Base-by-base conservation (phyloP, 1,140 invertebrate species). In the Brachionus koreanus region DNA sequence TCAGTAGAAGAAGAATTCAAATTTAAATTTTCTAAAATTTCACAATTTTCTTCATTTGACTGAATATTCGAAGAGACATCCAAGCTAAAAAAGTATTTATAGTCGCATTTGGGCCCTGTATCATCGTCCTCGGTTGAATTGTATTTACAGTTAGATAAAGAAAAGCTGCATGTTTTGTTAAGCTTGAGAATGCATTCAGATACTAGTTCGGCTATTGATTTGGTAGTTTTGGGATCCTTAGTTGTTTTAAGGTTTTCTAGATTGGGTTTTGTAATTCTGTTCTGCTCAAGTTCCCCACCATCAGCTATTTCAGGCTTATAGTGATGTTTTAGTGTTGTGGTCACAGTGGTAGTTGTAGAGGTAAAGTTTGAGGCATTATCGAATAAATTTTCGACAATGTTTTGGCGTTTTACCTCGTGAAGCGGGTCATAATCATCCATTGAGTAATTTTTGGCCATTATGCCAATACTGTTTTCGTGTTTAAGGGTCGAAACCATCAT, bases 231-330 rank as follows among this genome's bases (percentile, higher is more conserved):
- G 7, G 19, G 16, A 10, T 25, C 19, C 43, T 19, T 29, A 16
- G 65, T 69, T 39, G 65, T 37, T 69, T 37, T 69, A 9, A 25
- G 19, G 12, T n/a, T 19, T 7, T 79, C 76, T 19, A 43, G 9
- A 63, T 79, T 79, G 1, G 76, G 76, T 65, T 79, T 79, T 2
- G 76, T 79, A 1, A 79, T 37, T 16, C 33, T 49, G 57, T 65
- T 79, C 42, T 79, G 76, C 13, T 79, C 35, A 13, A 79, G 33
- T 43, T 79, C 19, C 12, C 35, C 76, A 5, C 76, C 76, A 43
- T 79, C 76, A 1, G 76, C 76, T 19, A 79, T 43, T 19, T 79
- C 76, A 12, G 76, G 76, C n/a, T 79, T 79, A 10, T 6, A 7
- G 7, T 61, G 9, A 43, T 79, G 76, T 5, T 1, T n/a, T 0